Conservation (phyloP, 2,888 invertebrate genomes). For the Iphiclides podalirius region DNA sequence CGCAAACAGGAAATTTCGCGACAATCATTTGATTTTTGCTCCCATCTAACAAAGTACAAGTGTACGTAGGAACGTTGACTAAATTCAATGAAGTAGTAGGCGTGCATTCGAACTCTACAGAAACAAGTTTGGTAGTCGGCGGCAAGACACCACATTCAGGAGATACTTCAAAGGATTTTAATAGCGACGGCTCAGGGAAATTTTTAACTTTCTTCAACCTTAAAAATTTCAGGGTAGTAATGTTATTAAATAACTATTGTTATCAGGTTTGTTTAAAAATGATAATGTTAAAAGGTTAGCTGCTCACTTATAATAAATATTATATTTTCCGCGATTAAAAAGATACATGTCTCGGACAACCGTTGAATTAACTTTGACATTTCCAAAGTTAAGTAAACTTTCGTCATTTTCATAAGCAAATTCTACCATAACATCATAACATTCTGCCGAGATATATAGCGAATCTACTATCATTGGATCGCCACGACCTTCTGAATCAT, state of each 20-base stretch:
- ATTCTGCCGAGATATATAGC: slow-evolving; percentile 76
- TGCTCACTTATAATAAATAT: slow-evolving; percentile 75
- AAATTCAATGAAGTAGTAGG: slow-evolving; percentile 67
- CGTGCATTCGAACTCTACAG: slow-evolving; percentile 62
- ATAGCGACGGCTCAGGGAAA: slow-evolving; percentile 63
- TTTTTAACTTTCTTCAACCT: slow-evolving; percentile 70
- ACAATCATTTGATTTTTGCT: slow-evolving; percentile 68
- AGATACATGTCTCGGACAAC: slow-evolving; percentile 68
- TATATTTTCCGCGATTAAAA: slow-evolving; percentile 79
- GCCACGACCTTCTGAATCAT: slow-evolving; percentile 63
- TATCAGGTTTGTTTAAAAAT: too few species aligned
- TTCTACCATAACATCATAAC: slow-evolving; percentile 80
- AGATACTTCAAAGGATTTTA: slow-evolving; percentile 54
- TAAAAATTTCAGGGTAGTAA: background rate
- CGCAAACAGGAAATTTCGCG: slow-evolving; percentile 67
- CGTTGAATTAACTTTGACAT: slow-evolving; percentile 77
- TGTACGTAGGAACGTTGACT: slow-evolving; percentile 61
- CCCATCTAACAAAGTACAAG: slow-evolving; percentile 65
- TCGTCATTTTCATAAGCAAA: slow-evolving; percentile 67
- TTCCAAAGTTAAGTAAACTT: slow-evolving; percentile 75
- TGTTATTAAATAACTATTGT: too few species aligned
- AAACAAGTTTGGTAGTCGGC: slow-evolving; percentile 44
- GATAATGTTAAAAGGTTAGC: background rate
- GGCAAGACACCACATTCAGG: slow-evolving; percentile 60
- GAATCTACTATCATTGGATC: slow-evolving; percentile 64